Percentiles rank a stretch among this genome's conserved stretches.
These are phyloP conservation scores for Monochamus saltuarius DNA, from an alignment of 1,140 invertebrate genomes.

Conservation along the genomic window DNA sequence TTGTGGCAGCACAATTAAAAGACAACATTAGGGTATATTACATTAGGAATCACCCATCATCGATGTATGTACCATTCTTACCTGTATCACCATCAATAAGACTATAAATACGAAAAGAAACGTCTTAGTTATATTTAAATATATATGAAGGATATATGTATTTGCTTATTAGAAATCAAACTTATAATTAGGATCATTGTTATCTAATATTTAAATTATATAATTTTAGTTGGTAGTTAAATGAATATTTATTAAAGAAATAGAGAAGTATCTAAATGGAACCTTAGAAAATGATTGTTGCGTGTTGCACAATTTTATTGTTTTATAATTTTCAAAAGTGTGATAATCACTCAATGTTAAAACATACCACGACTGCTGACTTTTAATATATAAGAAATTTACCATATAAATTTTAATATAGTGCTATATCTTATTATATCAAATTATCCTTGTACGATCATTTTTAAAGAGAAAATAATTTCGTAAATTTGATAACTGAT, in stretches of 20 bases:
- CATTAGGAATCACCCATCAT: conserved; percentile 21
- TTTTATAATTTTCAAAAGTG: conserved; percentile 21
- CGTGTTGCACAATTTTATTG: conserved; percentile 39
- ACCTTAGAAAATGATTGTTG: conserved; percentile 37
- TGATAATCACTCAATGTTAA: conserved; percentile 22
- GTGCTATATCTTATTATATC: too few relatives aligned
- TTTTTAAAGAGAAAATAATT: too few relatives aligned
- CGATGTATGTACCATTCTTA: conserved; percentile 31
- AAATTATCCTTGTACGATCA: too few relatives aligned
- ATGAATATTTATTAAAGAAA: conserved; percentile 41
- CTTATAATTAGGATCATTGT: conserved; percentile 50
- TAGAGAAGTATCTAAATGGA: conserved; percentile 37
- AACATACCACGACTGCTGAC: not conserved
- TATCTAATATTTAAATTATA: conserved; percentile 50
- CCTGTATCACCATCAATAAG: conserved; percentile 9
- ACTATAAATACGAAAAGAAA: conserved; percentile 6
- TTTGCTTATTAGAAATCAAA: conserved; percentile 52
- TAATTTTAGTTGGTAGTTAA: conserved; percentile 46
- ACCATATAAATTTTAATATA: too few relatives aligned
- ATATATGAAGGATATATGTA: conserved; percentile 25
- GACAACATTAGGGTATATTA: conserved; percentile 35
- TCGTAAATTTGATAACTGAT: too few relatives aligned
- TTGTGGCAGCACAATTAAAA: conserved; percentile 45
- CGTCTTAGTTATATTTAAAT: conserved; percentile 10
- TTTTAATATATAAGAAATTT: too few relatives aligned